Evolutionary conservation across 2,113 vertebrate species (phyloP), one percentile per base, ranked within the genome.

Genomic region (Chlamydotis undulata): DNA sequence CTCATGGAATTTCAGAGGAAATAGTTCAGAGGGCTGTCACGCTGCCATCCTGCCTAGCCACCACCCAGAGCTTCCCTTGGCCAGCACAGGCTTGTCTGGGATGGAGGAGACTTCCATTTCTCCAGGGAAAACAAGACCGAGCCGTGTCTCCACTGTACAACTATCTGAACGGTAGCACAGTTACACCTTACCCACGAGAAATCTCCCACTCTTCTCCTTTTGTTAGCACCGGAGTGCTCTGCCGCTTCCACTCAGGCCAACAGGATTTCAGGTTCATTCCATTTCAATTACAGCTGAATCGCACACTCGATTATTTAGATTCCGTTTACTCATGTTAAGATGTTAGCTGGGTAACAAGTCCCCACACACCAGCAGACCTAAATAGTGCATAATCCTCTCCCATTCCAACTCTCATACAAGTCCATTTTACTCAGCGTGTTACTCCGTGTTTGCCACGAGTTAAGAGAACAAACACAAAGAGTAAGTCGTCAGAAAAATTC

Each of bases 131-230:
- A 16, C 0, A 21, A 50, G 47, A 1, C 19, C 16, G 43, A 56
- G 52, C 26, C 14, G 1, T 8, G 57, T 2, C 35, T 29, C 8
- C 6, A 3, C 52, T 3, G 22, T 4, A 19, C 19, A 7, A 29
- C 14, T 19, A 3, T 3, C 12, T 25, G 61, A 7, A 28, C 0
- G 0, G 67, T 2, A 28, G 33, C 8, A 0, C 49, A 31, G 2
- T 39, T 12, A 12, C 87, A 29, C 63, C 18, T 47, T 3, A 10
- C 24, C 47, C 64, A 28, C 18, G 28, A 21, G 64, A 63, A 47
- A 70, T 4, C 71, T 57, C 61, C 10, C 13, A 2, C 47, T 55
- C 52, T 26, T 17, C 68, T 33, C 21, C 35, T 39, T 33, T 6
- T 1, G 0, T 25, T 5, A 23, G 4, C 29, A 6, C 0, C 1